Base-by-base conservation (phyloP, 2,888 invertebrate species). In the Cheilosia grossa region DNA sequence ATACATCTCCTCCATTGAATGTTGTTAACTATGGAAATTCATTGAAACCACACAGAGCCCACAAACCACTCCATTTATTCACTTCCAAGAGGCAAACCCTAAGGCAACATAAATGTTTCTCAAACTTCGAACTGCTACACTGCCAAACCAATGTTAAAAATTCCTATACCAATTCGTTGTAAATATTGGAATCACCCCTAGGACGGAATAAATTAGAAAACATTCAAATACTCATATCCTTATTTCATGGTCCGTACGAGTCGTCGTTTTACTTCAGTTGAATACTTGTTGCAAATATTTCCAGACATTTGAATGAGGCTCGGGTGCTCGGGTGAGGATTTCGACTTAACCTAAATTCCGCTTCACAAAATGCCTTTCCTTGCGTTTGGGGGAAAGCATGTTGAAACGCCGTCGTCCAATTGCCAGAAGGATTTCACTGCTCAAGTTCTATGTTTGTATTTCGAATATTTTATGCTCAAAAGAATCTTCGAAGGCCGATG, bases 151-250 rank as follows among this genome's bases (percentile, higher is more conserved):
- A 42, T 54, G 53, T 40, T 42, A 79, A 79, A 51, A 40, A 58
- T 66, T 53, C 70, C 51, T 58, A 19, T 44, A 58, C 47, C 40
- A 74, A 58, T 19, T 63, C 30, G 37, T n/a, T 30, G n/a, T 21
- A 72, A 72, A 58, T 49, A 70, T 63, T 63, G 69, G 69, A 63
- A 63, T 49, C 53, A 37, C 63, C 69, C 78, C 40, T 6, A 72
- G 61, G 78, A 30, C 15, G 27, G 64, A 64, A 64, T 56, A 64
- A 74, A 75, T 69, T 61, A 80, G 72, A 69, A 74, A 30, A 59
- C 74, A 61, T 79, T 79, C 79, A 70, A 83, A 80, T 64, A 69
- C 53, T 53, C 33, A 13, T 44, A 53, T 69, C 67, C 67, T 44
- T 33, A 49, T 49, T 21, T 53, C 21, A 30, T 9, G 30, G 30